A percentile compares a stretch with the other conserved stretches of the same genome.
These are phyloP conservation scores for Scaptomyza flava DNA, from an alignment of 2,888 invertebrate genomes.

Conservation along the genomic window DNA sequence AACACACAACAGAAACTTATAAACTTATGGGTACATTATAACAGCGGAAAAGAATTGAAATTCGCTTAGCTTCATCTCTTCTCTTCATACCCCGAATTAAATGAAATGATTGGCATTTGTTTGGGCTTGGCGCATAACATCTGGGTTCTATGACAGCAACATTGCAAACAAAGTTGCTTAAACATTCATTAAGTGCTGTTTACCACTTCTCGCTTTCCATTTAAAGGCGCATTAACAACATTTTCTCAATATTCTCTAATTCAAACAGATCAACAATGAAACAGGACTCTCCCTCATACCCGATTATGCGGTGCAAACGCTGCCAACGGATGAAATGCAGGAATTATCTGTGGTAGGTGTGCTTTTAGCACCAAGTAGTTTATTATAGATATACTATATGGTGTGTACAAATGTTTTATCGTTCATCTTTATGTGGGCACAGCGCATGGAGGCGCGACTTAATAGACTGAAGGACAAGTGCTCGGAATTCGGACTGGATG, in stretches of 20 bases:
- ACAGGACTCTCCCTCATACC: constrained; percentile 83
- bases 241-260: constrained; percentile 7
- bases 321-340: constrained; percentile 83
- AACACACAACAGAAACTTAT: constrained; percentile 35
- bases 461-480: constrained; percentile 83
- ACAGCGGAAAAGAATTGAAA: constrained; percentile 28
- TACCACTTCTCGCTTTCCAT: not conserved
- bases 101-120: constrained; percentile 59
- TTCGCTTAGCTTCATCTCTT: constrained; percentile 20
- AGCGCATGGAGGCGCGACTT: constrained; percentile 83
- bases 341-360: constrained; percentile 71
- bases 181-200: constrained; percentile 43
- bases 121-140: constrained; percentile 44
- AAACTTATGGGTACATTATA: constrained; percentile 49
- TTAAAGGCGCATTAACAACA: constrained; percentile 16
- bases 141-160: constrained; percentile 6
- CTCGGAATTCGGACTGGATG: constrained; percentile 82
- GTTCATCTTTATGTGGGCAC: constrained; percentile 48
- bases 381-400: not conserved
- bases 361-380: not conserved
- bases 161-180: constrained; percentile 21
- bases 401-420: not conserved
- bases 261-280: constrained; percentile 82
- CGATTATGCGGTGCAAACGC: constrained; percentile 82
- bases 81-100: not conserved